These are phyloP conservation scores for Pica pica DNA, from an alignment of 2,113 vertebrate genomes.

Conservation along the genomic window DNA sequence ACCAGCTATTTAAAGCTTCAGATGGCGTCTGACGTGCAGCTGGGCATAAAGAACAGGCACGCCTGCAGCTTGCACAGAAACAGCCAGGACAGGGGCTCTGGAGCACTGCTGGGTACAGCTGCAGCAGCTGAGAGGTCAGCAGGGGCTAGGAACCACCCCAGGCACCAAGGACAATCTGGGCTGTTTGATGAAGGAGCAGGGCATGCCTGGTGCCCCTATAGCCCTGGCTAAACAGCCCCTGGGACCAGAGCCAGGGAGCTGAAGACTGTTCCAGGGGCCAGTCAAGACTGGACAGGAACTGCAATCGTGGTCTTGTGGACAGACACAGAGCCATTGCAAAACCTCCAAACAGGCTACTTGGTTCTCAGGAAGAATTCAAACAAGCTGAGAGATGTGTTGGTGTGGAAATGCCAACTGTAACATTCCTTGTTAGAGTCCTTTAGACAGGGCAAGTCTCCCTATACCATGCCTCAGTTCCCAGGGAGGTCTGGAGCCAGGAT, in stretches of 20 bases:
- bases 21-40: not conserved
- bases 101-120: not conserved
- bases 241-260: not conserved
- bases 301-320: rapidly evolving
- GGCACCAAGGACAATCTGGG: not conserved
- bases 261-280: not conserved
- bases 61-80: not conserved
- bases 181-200: not conserved
- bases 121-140: not conserved
- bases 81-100: not conserved
- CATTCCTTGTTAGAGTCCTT: not conserved
- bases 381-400: not conserved
- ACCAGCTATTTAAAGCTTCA: conserved; percentile 9
- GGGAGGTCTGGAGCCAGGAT: not conserved
- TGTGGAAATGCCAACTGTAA: not conserved
- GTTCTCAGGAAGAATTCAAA: not conserved
- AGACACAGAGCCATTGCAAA: not conserved
- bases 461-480: not conserved
- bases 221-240: not conserved
- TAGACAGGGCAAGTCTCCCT: not conserved
- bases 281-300: not conserved
- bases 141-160: not conserved
- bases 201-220: not conserved
- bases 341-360: not conserved
- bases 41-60: not conserved